phyloP scores from a whole-genome alignment of 2,888 invertebrate species.

The Protonemura montana region DNA sequence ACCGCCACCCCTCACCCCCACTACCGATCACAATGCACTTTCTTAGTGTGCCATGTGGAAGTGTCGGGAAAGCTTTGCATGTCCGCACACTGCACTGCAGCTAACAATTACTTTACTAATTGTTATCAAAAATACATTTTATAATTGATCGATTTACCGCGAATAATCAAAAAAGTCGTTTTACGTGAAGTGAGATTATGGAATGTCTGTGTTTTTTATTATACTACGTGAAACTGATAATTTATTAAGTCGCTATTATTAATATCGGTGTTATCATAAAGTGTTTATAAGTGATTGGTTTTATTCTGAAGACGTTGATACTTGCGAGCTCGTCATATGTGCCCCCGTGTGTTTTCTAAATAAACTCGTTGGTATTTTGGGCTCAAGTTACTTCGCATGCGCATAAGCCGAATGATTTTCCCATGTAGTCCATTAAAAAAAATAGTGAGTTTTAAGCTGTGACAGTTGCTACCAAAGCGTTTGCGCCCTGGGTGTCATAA shows the following conservation, averaged over 20 bases:
- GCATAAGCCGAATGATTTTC: background rate
- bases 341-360: constrained; percentile 8
- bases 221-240: background rate
- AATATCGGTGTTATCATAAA: background rate
- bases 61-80: background rate
- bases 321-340: background rate
- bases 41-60: constrained; percentile 39
- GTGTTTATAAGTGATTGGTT: background rate
- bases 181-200: background rate
- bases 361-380: background rate
- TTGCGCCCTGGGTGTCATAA: too few relatives aligned
- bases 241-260: background rate
- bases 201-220: background rate
- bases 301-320: background rate
- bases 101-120: background rate
- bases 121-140: background rate
- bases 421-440: background rate
- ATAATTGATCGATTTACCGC: background rate
- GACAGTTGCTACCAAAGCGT: background rate
- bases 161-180: background rate
- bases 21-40: constrained; percentile 9
- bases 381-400: background rate
- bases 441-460: background rate
- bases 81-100: background rate
- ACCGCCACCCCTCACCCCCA: background rate